phyloP scores from a whole-genome alignment of 1,140 invertebrate species.

The Anastrepha ludens region DNA sequence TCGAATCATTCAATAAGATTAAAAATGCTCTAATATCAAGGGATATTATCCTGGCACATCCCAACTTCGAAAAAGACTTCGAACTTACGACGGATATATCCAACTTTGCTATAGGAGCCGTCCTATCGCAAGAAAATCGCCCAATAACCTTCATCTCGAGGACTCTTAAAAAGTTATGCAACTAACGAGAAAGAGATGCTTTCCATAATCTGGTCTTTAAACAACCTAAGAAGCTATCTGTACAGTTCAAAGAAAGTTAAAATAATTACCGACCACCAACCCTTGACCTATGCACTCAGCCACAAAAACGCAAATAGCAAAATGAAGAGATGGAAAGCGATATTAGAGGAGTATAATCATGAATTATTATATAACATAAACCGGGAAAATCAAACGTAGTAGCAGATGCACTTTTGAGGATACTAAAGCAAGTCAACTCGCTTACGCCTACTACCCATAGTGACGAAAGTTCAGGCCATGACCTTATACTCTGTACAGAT shows the following conservation, averaged over 20 bases:
- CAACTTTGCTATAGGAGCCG: neutral
- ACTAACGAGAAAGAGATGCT: constrained; percentile 36
- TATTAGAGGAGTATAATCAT: neutral
- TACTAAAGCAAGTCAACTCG: neutral
- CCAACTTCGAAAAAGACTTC: neutral
- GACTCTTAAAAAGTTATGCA: constrained; percentile 6
- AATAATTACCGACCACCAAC: neutral
- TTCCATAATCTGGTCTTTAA: neutral
- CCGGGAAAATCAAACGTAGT: constrained; percentile 59
- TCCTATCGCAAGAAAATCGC: neutral
- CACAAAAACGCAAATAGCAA: neutral
- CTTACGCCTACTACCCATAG: neutral
- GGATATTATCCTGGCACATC: no score
- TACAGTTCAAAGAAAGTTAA: no score
- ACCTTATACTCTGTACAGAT: neutral
- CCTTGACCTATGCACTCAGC: neutral
- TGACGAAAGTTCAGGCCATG: neutral
- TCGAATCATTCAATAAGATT: no score
- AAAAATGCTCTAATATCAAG: no score
- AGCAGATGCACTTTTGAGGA: no score
- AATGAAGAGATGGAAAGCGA: neutral
- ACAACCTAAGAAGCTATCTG: no score
- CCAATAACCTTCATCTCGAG: neutral
- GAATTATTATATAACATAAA: neutral
- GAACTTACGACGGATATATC: constrained; percentile 21